Evolutionary conservation across 2,888 invertebrate species (phyloP).

Genomic region (Elysia crispata): DNA sequence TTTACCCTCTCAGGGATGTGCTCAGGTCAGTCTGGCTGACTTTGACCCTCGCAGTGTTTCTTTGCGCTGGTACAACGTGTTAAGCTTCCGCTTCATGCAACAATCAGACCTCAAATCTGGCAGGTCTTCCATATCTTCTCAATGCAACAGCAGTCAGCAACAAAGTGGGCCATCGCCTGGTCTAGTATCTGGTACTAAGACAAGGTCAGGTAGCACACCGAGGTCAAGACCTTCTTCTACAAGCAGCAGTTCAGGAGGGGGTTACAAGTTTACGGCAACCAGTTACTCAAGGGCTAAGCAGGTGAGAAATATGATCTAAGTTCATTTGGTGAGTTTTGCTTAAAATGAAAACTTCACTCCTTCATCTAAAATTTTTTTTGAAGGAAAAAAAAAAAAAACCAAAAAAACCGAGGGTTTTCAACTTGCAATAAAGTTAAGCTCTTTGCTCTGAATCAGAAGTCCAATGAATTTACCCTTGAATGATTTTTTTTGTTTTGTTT

Average conservation of each 20-base stretch:
- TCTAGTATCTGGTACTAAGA: background rate
- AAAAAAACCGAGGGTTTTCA: background rate
- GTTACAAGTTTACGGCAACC: background rate
- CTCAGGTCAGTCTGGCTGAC: conserved; percentile 96
- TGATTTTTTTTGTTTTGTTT: background rate
- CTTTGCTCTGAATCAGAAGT: too few species aligned
- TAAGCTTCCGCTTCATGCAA: conserved; percentile 89
- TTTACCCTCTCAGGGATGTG: conserved; percentile 89
- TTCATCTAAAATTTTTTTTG: too few species aligned
- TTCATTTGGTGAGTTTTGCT: too few species aligned
- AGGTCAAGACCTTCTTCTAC: background rate
- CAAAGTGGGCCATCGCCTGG: conserved; percentile 5
- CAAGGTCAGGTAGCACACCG: background rate
- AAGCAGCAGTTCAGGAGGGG: conserved; percentile 48
- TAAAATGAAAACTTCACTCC: too few species aligned
- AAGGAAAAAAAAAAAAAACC: too few species aligned
- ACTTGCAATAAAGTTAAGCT: too few species aligned
- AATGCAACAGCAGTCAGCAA: conserved; percentile 17
- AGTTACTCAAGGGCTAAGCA: conserved; percentile 39
- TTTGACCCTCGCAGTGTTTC: conserved; percentile 88
- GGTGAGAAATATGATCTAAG: conserved; percentile 22
- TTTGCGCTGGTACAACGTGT: conserved; percentile 95
- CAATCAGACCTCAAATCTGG: conserved; percentile 78
- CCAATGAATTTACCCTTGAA: too few species aligned
- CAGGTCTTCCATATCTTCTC: background rate